These are phyloP conservation scores for Arctopsyche grandis DNA, from an alignment of 1,140 invertebrate genomes.

Conservation along the genomic window DNA sequence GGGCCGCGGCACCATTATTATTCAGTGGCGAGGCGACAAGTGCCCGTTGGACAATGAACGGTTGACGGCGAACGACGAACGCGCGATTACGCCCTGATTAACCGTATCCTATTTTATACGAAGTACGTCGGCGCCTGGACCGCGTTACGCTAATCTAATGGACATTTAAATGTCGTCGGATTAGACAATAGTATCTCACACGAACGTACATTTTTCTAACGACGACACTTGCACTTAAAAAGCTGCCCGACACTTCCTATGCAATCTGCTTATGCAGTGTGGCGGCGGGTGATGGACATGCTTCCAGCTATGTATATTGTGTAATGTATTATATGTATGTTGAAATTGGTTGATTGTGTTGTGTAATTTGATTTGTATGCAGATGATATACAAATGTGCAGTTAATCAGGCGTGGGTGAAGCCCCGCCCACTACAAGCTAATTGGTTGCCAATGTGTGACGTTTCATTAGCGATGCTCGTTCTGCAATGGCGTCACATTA, in stretches of 20 bases:
- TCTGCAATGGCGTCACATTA: no score
- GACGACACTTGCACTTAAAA: background rate
- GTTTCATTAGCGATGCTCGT: background rate
- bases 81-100: background rate
- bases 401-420: background rate
- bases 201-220: background rate
- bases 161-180: slow-evolving; percentile 12
- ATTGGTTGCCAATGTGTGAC: background rate
- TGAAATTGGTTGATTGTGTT: background rate
- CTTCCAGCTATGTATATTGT: no score
- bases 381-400: background rate
- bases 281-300: no score
- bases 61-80: background rate
- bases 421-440: background rate
- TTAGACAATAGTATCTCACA: slow-evolving; percentile 3
- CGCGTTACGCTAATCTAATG: slow-evolving; percentile 5
- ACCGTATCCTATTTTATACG: background rate
- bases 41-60: background rate
- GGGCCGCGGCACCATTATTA: slow-evolving; percentile 13
- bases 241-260: no score
- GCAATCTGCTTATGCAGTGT: no score
- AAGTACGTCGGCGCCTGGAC: background rate
- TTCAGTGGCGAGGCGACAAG: slow-evolving; percentile 9
- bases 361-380: background rate
- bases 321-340: no score